A percentile compares a stretch with the other conserved stretches of the same genome.
Evolutionary conservation across 1,140 invertebrate species (phyloP).

Genomic region (Drosophila ananassae): DNA sequence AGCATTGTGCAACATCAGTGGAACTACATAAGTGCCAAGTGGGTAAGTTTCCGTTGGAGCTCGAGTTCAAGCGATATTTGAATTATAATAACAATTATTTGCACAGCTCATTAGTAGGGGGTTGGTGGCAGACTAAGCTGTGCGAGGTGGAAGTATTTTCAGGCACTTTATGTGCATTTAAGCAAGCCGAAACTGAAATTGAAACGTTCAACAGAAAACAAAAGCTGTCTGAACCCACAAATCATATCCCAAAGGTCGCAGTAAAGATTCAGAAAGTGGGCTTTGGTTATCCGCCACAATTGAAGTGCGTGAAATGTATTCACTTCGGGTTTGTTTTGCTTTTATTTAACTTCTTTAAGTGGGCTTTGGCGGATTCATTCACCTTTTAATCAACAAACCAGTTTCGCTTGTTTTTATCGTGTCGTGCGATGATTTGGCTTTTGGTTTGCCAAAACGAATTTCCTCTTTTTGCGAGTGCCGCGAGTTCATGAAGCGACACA

Average conservation of each 20-base stretch:
- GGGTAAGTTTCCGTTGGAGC: constrained; percentile 73
- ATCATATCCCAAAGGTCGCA: constrained; percentile 41
- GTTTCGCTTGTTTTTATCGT: constrained; percentile 51
- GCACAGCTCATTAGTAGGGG: constrained; percentile 60
- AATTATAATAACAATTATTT: constrained; percentile 50
- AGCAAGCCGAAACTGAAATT: constrained; percentile 33
- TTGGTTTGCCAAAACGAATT: constrained; percentile 55
- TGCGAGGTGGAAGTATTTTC: not conserved
- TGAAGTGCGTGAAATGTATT: constrained; percentile 35
- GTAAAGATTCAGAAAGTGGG: not conserved
- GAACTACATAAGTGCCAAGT: constrained; percentile 55
- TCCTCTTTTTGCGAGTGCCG: constrained; percentile 68
- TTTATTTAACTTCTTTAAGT: constrained; percentile 35
- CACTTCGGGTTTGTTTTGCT: constrained; percentile 18
- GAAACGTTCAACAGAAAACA: constrained; percentile 29
- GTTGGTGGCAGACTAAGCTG: constrained; percentile 40
- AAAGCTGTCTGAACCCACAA: constrained; percentile 55
- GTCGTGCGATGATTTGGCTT: constrained; percentile 18
- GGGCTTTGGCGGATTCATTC: constrained; percentile 71
- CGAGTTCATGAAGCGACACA: constrained; percentile 45
- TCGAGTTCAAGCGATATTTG: constrained; percentile 30
- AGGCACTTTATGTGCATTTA: constrained; percentile 18
- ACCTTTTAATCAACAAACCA: constrained; percentile 79
- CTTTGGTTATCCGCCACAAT: not conserved
- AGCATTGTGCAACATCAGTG: constrained; percentile 28